Percentiles rank a stretch among this genome's conserved stretches.
Evolutionary conservation across 2,888 invertebrate genomes (phyloP).

Genomic region (Sympetrum striolatum): DNA sequence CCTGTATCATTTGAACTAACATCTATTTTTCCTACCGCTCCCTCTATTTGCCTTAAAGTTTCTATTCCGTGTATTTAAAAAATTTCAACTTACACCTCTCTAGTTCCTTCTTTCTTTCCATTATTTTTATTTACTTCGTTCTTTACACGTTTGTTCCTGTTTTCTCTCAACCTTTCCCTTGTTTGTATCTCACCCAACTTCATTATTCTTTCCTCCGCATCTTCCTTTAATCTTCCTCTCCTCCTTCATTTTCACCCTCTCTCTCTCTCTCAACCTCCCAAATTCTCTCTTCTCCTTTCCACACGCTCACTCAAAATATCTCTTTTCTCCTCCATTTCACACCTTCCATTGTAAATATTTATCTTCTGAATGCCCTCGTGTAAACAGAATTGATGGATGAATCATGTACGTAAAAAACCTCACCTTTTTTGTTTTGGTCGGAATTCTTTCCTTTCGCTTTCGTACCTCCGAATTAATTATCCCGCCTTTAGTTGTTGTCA

Average conservation of each 20-base stretch:
- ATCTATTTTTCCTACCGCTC: no score
- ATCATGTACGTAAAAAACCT: no score
- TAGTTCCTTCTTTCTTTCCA: background rate
- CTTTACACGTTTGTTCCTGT: background rate
- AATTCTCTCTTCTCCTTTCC: no score
- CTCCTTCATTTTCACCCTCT: background rate
- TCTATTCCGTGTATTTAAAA: background rate
- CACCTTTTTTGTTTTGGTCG: no score
- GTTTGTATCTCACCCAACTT: background rate
- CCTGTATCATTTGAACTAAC: no score
- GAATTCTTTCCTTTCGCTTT: no score
- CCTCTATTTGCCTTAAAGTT: no score
- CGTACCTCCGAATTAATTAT: background rate
- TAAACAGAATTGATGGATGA: no score
- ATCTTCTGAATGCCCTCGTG: no score
- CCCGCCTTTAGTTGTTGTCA: background rate
- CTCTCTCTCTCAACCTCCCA: background rate
- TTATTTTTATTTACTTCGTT: background rate
- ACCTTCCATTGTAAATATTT: no score
- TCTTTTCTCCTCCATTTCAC: no score
- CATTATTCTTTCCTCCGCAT: background rate
- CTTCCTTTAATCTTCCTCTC: background rate
- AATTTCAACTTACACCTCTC: background rate
- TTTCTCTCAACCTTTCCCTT: background rate
- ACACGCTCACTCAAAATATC: no score